Percentiles rank a stretch among this genome's conserved stretches.
Evolutionary conservation across 1,140 invertebrate genomes (phyloP).

Genomic region (Mamestra configurata): DNA sequence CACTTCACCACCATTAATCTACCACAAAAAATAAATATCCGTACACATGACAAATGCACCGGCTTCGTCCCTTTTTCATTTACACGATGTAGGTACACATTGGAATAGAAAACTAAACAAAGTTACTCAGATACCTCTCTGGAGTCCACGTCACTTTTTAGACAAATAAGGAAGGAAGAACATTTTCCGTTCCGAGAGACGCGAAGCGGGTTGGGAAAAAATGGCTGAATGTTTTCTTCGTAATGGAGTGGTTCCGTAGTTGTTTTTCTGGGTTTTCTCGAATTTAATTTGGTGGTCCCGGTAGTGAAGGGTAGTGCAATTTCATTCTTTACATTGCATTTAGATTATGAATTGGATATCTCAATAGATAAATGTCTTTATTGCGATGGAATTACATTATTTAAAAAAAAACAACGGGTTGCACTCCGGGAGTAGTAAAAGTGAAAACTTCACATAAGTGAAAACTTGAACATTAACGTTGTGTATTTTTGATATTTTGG

Average conservation of each 20-base stretch:
- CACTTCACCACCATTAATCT: slow-evolving; percentile 44
- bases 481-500: no score
- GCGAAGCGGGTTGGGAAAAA: slow-evolving; percentile 56
- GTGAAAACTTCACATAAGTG: no score
- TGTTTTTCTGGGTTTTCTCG: slow-evolving; percentile 32
- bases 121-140: slow-evolving; percentile 65
- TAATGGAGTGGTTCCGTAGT: slow-evolving; percentile 50
- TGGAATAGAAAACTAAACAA: slow-evolving; percentile 79
- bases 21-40: slow-evolving; percentile 50
- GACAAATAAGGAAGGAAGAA: slow-evolving; percentile 80
- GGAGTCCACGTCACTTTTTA: slow-evolving; percentile 76
- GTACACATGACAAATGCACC: slow-evolving; percentile 62
- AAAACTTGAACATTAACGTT: no score
- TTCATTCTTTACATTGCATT: not conserved
- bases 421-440: no score
- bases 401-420: no score
- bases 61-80: slow-evolving; percentile 73
- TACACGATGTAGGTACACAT: slow-evolving; percentile 73
- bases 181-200: slow-evolving; percentile 68
- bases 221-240: slow-evolving; percentile 46
- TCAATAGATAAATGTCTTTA: no score
- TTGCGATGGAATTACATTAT: no score
- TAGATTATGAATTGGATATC: not conserved
- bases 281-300: slow-evolving; percentile 8
- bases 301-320: not conserved